Evolutionary conservation across 1,140 invertebrate genomes (phyloP).

Genomic region (Potamilus streckersoni): DNA sequence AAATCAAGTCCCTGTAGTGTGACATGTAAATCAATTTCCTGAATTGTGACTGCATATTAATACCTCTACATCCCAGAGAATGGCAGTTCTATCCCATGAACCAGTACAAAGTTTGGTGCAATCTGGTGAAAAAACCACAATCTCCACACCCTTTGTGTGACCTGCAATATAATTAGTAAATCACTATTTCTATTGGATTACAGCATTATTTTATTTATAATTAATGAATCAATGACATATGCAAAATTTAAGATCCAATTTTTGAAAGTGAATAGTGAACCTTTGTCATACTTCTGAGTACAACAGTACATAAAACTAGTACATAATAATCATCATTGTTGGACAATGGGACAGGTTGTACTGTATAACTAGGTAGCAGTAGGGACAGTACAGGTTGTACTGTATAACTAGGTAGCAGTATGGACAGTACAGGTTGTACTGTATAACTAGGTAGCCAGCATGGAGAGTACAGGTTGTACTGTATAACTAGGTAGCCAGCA

Average conservation of each 20-base stretch:
- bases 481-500: no score
- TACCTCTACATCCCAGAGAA: conserved; percentile 64
- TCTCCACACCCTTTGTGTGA: conserved; percentile 64
- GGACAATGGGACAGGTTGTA: no score
- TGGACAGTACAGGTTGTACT: no score
- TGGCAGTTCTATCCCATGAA: conserved; percentile 65
- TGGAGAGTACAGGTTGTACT: no score
- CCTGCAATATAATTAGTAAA: conserved; percentile 36
- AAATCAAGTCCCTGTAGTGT: no score
- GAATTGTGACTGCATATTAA: background rate
- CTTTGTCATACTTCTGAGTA: background rate
- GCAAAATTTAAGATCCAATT: background rate
- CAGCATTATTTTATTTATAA: background rate
- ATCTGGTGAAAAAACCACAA: conserved; percentile 58
- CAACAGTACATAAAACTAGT: background rate
- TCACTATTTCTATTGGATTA: background rate
- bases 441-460: no score
- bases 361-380: no score
- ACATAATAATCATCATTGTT: background rate
- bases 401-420: no score
- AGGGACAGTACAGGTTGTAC: no score
- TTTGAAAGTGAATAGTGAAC: background rate
- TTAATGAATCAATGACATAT: background rate
- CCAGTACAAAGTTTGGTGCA: conserved; percentile 53
- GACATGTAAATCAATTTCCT: no score